These are phyloP conservation scores for Hypocryptadius cinnamomeus DNA, from an alignment of 2,113 vertebrate genomes.

Conservation along the genomic window DNA sequence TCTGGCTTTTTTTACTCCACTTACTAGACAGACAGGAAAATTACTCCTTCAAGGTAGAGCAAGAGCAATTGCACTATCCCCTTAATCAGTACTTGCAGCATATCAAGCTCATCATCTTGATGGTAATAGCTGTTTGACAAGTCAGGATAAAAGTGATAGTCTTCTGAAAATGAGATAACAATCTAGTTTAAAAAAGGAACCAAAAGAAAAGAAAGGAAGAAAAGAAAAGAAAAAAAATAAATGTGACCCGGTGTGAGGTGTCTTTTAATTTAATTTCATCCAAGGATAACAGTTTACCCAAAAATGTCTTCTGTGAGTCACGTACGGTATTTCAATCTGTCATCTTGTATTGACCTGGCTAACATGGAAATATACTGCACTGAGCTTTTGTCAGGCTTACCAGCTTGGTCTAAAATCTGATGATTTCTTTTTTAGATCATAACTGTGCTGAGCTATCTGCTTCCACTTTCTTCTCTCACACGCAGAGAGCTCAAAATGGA, in stretches of 20 bases:
- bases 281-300: conserved; percentile 45
- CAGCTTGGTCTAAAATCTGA: conserved; percentile 64
- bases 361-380: conserved; percentile 55
- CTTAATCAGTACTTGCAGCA: conserved; percentile 62
- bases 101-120: conserved; percentile 53
- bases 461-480: conserved; percentile 46
- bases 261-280: conserved; percentile 63
- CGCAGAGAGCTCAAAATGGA: conserved; percentile 32
- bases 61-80: conserved; percentile 48
- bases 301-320: conserved; percentile 59
- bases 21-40: conserved; percentile 57
- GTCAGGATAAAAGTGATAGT: conserved; percentile 61
- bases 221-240: background rate
- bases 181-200: conserved; percentile 32
- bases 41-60: conserved; percentile 61
- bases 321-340: conserved; percentile 52
- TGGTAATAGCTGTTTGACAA: conserved; percentile 64
- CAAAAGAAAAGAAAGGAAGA: conserved; percentile 1
- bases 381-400: conserved; percentile 45
- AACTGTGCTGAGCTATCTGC: conserved; percentile 52
- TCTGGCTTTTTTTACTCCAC: background rate
- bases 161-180: conserved; percentile 64
- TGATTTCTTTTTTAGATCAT: conserved; percentile 56
- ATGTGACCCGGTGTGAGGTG: background rate
- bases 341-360: conserved; percentile 64